Evolutionary conservation across 1,140 invertebrate genomes (phyloP).

Genomic region (Chymomyza costata): DNA sequence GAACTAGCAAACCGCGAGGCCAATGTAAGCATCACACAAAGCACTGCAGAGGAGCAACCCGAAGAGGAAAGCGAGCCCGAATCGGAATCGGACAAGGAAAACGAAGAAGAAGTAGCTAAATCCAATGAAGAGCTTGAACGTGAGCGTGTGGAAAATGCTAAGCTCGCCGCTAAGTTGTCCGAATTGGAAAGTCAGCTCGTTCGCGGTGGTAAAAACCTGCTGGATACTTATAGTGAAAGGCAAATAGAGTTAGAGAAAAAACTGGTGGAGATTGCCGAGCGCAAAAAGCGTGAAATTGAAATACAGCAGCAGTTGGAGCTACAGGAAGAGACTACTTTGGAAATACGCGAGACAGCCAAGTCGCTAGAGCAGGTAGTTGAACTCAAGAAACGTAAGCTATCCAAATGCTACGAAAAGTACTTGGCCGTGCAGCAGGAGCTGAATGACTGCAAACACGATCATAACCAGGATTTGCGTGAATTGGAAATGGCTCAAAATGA

Average conservation of each 20-base stretch:
- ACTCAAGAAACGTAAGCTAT: slow-evolving; percentile 91
- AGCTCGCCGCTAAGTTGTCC: slow-evolving; percentile 77
- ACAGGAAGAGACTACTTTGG: slow-evolving; percentile 91
- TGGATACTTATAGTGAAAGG: slow-evolving; percentile 93
- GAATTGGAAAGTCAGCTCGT: slow-evolving; percentile 92
- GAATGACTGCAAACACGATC: slow-evolving; percentile 88
- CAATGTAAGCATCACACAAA: slow-evolving; percentile 27
- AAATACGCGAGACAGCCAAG: slow-evolving; percentile 89
- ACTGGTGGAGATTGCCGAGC: slow-evolving; percentile 87
- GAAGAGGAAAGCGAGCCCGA: slow-evolving; percentile 79
- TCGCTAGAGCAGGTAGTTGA: slow-evolving; percentile 95
- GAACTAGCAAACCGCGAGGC: slow-evolving; percentile 11
- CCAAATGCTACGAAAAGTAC: slow-evolving; percentile 78
- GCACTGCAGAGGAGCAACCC: slow-evolving; percentile 21
- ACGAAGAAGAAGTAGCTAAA: slow-evolving; percentile 76
- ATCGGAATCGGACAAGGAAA: slow-evolving; percentile 76
- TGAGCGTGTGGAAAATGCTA: slow-evolving; percentile 76
- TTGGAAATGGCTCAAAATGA: slow-evolving; percentile 88
- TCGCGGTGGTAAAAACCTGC: slow-evolving; percentile 89
- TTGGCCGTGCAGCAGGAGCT: slow-evolving; percentile 82
- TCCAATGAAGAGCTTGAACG: slow-evolving; percentile 74
- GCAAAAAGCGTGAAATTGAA: slow-evolving; percentile 87
- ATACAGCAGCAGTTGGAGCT: slow-evolving; percentile 91
- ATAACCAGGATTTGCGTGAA: slow-evolving; percentile 86
- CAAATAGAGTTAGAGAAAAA: slow-evolving; percentile 88